Conservation (phyloP, 2,797 vertebrate species). For the Scyliorhinus canicula region DNA sequence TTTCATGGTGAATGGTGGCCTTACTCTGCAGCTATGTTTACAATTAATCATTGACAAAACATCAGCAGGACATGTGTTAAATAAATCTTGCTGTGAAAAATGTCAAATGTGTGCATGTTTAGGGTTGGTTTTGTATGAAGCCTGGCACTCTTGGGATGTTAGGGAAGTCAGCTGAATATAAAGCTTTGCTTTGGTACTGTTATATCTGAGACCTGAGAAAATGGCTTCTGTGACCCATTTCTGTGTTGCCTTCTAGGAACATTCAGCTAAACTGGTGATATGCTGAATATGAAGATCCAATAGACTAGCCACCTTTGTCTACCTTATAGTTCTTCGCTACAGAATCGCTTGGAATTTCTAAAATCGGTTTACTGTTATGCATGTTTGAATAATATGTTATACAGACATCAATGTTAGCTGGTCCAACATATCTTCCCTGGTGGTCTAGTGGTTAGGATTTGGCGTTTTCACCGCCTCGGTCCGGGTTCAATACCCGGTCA, state of each 20-base stretch:
- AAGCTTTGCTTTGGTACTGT: neutral
- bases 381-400: neutral
- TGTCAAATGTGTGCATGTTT: neutral
- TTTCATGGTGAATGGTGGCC: neutral
- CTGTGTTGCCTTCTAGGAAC: neutral
- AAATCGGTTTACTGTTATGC: neutral
- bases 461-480: too few species aligned
- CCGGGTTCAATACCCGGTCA: too few species aligned
- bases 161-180: neutral
- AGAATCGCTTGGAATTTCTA: neutral
- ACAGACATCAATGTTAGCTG: neutral
- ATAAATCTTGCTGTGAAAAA: neutral
- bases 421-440: too few species aligned
- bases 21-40: neutral
- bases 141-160: neutral
- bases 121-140: neutral
- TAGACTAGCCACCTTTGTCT: neutral
- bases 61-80: neutral
- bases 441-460: too few species aligned
- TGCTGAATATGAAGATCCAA: neutral
- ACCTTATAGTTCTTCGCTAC: neutral
- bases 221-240: neutral
- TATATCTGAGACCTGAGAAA: neutral
- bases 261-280: neutral
- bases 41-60: neutral